Evolutionary conservation across 2,888 invertebrate genomes (phyloP), one percentile per base, ranked within the genome.

Genomic region (Cepaea hortensis): DNA sequence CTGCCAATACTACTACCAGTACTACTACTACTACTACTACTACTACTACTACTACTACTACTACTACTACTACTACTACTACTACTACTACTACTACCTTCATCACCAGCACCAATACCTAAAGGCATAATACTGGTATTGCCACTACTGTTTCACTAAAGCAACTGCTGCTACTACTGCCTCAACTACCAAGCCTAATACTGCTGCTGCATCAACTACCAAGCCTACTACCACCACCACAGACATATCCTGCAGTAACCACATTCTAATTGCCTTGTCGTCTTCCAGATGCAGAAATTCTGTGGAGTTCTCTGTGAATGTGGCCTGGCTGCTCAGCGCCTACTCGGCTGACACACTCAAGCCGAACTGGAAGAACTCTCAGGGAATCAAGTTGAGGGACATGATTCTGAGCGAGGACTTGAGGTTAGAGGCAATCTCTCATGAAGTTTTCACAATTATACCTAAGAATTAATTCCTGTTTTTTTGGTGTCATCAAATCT

Each of bases 251-350:
- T 35, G 35, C 35, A 1, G 35, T 1, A 35, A 55, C 11, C 55
- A 55, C 55, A 55, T 55, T 11, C 55, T 55, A 11, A 55, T 11
- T 55, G 55, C 11, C 55, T 55, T 55, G 55, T 23, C 3, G 5
- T 75, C 20, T 48, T 48, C 79, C 91, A 97, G 97, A 94, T 99
- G 99, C 96, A 96, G 98, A 93, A 96, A 97, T 94, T 98, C 98
- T 90, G 97, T 98, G 88, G 98, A 99, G 95, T 99, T 99, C 95
- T 98, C 99, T 77, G 96, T 99, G 91, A 97, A 98, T 94, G 97
- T 98, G 94, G 97, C 98, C 93, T 99, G 99, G 99, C 95, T 99
- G 85, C 95, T 99, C 93, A 98, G 98, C 92, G 98, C 99, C 48
- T 94, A 92, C 88, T 97, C 97, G 90, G 96, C 97, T 72, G 97